phyloP scores from a whole-genome alignment of 2,797 vertebrate genomes.

The Yasuhikotakia modesta region DNA sequence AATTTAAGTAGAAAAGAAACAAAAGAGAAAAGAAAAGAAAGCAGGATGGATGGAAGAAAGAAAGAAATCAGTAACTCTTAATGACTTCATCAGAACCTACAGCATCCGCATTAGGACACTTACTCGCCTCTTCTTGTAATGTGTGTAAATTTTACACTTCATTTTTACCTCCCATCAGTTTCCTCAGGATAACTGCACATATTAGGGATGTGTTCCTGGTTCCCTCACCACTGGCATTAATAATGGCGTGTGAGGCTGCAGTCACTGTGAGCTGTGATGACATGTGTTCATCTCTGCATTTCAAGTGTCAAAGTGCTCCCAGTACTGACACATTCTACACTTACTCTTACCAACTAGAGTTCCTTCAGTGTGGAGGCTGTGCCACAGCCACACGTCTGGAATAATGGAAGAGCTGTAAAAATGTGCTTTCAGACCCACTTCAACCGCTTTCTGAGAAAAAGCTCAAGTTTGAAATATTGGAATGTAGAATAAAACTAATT shows the following conservation, averaged over 20 bases:
- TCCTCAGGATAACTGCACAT: constrained; percentile 30
- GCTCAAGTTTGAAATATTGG: neutral
- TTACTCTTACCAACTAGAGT: constrained; percentile 34
- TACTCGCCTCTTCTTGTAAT: constrained; percentile 23
- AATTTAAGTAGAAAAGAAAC: neutral
- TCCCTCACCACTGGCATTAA: constrained; percentile 49
- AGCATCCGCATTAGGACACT: constrained; percentile 39
- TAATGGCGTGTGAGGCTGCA: constrained; percentile 39
- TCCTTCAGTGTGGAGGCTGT: constrained; percentile 1
- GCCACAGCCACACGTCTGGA: neutral
- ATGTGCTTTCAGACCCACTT: neutral
- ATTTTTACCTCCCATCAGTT: constrained; percentile 5
- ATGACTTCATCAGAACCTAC: constrained; percentile 61
- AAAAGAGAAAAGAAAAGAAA: neutral
- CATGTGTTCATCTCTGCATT: constrained; percentile 43
- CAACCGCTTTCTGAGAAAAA: neutral
- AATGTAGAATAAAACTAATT: neutral
- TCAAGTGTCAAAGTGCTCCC: constrained; percentile 57
- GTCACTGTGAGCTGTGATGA: constrained; percentile 56
- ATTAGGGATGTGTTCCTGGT: constrained; percentile 48
- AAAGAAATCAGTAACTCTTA: neutral
- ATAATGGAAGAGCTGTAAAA: constrained; percentile 40
- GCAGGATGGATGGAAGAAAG: neutral
- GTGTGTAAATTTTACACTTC: neutral
- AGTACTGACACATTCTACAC: constrained; percentile 39